phyloP scores from a whole-genome alignment of 2,797 vertebrate species.

The Sebastes aleutianus region DNA sequence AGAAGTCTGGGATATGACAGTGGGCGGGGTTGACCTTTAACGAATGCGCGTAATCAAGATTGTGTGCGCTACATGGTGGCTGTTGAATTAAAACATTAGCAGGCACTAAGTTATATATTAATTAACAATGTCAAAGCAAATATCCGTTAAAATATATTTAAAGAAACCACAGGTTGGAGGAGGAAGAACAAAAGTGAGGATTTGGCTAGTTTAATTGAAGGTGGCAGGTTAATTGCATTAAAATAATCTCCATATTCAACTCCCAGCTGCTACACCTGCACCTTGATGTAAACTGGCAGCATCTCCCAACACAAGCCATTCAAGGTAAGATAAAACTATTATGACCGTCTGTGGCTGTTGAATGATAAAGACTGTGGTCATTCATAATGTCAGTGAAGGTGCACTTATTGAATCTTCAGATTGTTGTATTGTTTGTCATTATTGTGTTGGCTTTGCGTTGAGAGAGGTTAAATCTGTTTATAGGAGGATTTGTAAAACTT shows the following conservation, averaged over 20 bases:
- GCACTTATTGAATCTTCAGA: no score
- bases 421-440: no score
- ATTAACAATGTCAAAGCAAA: neutral
- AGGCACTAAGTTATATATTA: neutral
- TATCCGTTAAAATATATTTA: neutral
- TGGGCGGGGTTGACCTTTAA: neutral
- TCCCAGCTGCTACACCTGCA: neutral
- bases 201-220: neutral
- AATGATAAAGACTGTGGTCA: neutral
- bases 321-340: neutral
- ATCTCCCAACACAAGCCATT: neutral
- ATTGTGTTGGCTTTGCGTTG: no score
- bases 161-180: neutral
- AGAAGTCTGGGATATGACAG: neutral
- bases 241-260: neutral
- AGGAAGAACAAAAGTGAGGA: neutral
- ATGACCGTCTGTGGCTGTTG: neutral
- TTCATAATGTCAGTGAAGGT: neutral
- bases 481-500: neutral
- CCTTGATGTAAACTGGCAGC: neutral
- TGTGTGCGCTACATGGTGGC: neutral
- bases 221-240: neutral
- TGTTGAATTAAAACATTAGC: neutral
- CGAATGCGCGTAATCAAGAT: accelerated
- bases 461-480: no score